Evolutionary conservation across 1,140 invertebrate genomes (phyloP).

Genomic region (Eupristina koningsbergeri): DNA sequence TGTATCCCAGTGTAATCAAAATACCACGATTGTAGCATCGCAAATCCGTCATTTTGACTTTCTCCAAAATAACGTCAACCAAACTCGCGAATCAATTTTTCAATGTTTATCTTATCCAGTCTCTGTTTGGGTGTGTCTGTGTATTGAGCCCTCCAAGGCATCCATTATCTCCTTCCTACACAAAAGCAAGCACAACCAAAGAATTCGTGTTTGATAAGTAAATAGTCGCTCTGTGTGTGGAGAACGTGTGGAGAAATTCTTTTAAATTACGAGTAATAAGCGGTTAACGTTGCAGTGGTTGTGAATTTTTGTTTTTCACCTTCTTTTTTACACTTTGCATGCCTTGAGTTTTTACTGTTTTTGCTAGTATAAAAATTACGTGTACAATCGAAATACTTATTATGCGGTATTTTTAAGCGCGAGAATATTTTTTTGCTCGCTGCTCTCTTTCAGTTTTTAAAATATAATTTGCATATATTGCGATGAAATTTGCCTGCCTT

Average conservation of each 20-base stretch:
- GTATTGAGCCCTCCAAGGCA: slow-evolving; percentile 82
- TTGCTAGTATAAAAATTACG: neutral
- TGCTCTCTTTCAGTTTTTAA: neutral
- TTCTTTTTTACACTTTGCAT: neutral
- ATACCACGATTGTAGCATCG: slow-evolving; percentile 59
- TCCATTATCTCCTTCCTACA: slow-evolving; percentile 85
- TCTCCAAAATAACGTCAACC: slow-evolving; percentile 63
- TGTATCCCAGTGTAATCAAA: slow-evolving; percentile 49
- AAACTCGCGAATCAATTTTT: slow-evolving; percentile 78
- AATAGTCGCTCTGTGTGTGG: neutral
- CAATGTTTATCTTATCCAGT: slow-evolving; percentile 82
- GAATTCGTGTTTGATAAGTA: neutral
- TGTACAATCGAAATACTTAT: neutral
- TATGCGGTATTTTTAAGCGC: neutral
- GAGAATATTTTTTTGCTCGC: neutral
- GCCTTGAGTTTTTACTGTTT: neutral
- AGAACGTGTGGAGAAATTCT: neutral
- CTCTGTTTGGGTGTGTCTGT: slow-evolving; percentile 79
- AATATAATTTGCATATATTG: too few species aligned
- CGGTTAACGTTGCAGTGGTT: neutral
- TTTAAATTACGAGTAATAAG: neutral
- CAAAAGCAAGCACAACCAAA: neutral
- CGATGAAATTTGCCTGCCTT: too few species aligned
- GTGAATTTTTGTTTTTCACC: neutral
- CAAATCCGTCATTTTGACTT: slow-evolving; percentile 40